Percentiles rank a stretch among this genome's conserved stretches.
These are phyloP conservation scores for Acleris literana DNA, from an alignment of 2,888 invertebrate genomes.

Conservation along the genomic window DNA sequence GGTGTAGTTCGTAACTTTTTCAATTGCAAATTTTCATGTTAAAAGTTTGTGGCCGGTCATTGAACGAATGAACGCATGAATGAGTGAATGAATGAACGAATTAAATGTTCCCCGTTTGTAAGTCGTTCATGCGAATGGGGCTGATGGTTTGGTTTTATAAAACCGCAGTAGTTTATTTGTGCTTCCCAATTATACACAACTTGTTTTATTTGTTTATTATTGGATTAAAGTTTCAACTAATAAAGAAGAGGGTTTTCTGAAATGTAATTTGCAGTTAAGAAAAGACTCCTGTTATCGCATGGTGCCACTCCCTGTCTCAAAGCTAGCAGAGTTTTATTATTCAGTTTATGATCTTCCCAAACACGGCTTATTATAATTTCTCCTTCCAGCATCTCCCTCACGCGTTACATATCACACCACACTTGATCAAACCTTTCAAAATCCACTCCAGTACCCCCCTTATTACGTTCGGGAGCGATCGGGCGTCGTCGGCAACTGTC, in stretches of 20 bases:
- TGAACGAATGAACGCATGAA: constrained; percentile 27
- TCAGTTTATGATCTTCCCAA: not conserved
- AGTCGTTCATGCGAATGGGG: constrained; percentile 21
- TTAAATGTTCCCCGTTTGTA: constrained; percentile 10
- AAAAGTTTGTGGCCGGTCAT: constrained; percentile 31
- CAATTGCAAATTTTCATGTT: constrained; percentile 31
- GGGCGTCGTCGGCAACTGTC: constrained; percentile 43
- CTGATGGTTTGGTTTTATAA: too few relatives aligned
- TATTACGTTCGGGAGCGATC: constrained; percentile 5
- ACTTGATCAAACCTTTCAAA: constrained; percentile 16
- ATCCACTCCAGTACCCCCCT: constrained; percentile 7
- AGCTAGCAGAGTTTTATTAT: too few relatives aligned
- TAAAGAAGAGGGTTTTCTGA: too few relatives aligned
- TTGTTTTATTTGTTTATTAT: too few relatives aligned
- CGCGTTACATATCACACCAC: not conserved
- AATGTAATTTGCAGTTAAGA: too few relatives aligned
- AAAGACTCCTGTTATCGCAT: too few relatives aligned
- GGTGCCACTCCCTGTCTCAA: too few relatives aligned
- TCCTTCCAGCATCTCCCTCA: not conserved
- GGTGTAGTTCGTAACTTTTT: constrained; percentile 25
- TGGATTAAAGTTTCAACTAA: too few relatives aligned
- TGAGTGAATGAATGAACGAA: constrained; percentile 19
- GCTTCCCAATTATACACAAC: too few relatives aligned
- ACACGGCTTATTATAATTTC: constrained; percentile 2
- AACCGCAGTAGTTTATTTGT: too few relatives aligned